Base-by-base conservation (phyloP, 2,113 vertebrate species). In the Falco punctatus region DNA sequence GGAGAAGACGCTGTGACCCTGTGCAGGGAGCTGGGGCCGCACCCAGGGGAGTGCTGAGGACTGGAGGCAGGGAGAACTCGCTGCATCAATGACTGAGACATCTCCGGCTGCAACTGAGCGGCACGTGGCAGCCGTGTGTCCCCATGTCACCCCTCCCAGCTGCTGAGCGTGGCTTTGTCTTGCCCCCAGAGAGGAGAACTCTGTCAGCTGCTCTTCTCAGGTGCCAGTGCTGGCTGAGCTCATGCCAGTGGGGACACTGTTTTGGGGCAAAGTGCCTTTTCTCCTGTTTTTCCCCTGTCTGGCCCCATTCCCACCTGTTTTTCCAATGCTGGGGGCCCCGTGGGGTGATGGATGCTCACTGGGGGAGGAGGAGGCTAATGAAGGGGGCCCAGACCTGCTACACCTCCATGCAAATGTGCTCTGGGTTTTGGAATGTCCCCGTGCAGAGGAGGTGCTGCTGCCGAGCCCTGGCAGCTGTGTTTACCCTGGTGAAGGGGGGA, bases 231-330 rank as follows among this genome's bases (percentile, higher is more conserved):
- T 33, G 40, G 11, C 32, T 15, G 35, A 67, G 70, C 52, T 44
- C 40, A 0, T 2, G 17, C 30, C 6, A 55, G 13, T 4, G 4
- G 49, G 16, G 42, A 27, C 1, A 0, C 1, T 2, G 4, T 35
- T 71, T 64, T 14, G 35, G 30, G 65, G 35, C 14, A 58, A 65
- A 72, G 13, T 5, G 32, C 35, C 18, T 44, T 64, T 84, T 61
- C 4, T 28, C 48, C 11, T 38, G 13, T 12, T 59, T 74, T 67
- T 19, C 12, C 18, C 42, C 42, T 42, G 42, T 7, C 32, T 1
- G 2, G 24, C 28, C 51, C 23, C 3, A 0, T 38, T 48, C 14
- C 30, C 22, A 11, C 35, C 16, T 13, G 5, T 23, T 46, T 28
- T 40, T 26, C n/a, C 1, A 1, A 30, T 9, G 38, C 22, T 0